These are phyloP conservation scores for Ennomos fuscantarius DNA, from an alignment of 2,888 invertebrate genomes.

Conservation along the genomic window DNA sequence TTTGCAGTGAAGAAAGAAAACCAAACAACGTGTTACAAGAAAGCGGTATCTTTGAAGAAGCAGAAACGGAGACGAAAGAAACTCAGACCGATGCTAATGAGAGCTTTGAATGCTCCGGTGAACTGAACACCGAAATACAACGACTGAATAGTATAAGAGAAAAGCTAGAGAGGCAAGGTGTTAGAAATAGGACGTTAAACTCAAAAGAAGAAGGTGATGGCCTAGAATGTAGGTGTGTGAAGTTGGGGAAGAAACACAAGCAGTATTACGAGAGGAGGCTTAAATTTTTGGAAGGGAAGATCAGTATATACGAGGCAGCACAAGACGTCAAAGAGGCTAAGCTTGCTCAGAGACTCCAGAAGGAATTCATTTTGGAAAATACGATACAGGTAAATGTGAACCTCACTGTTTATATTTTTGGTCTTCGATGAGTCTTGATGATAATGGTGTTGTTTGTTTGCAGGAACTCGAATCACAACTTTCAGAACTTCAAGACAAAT, in stretches of 20 bases:
- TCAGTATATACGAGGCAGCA: constrained; percentile 87
- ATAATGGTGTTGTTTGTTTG: constrained; percentile 19
- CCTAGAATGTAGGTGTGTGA: constrained; percentile 80
- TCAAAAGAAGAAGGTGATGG: constrained; percentile 73
- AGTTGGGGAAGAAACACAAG: constrained; percentile 84
- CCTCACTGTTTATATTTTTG: not conserved
- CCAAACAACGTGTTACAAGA: constrained; percentile 87
- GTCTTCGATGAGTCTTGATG: too few relatives aligned
- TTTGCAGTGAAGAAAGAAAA: constrained; percentile 78
- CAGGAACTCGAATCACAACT: constrained; percentile 83
- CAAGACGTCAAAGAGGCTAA: constrained; percentile 86
- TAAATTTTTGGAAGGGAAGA: constrained; percentile 87
- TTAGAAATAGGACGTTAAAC: constrained; percentile 78
- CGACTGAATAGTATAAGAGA: constrained; percentile 87
- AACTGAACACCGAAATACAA: constrained; percentile 86
- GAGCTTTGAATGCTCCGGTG: constrained; percentile 78
- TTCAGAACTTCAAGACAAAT: constrained; percentile 86
- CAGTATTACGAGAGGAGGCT: constrained; percentile 88
- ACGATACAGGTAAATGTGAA: constrained; percentile 69
- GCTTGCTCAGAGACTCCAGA: constrained; percentile 86
- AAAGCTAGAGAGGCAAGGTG: constrained; percentile 85
- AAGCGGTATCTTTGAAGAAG: constrained; percentile 90
- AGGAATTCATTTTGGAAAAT: constrained; percentile 84
- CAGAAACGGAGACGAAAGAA: constrained; percentile 74
- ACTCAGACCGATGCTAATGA: constrained; percentile 86